Base-by-base conservation (phyloP, 2,888 invertebrate genomes). In the Pyrrhosoma nymphula region DNA sequence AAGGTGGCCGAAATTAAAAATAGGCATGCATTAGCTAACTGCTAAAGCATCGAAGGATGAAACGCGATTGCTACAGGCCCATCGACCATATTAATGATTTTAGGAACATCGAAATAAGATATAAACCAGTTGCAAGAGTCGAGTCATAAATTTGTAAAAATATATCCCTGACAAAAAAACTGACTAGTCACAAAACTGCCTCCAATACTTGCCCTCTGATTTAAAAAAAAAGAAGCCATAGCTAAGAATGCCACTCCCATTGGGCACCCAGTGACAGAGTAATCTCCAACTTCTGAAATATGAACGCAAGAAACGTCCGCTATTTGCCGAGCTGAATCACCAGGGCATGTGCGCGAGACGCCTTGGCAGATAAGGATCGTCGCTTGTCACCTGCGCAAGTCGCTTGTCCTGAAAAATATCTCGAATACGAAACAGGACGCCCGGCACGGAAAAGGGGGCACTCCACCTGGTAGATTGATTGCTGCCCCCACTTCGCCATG, bases 381-480 rank as follows among this genome's bases (percentile, higher is more conserved):
- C 63, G 63, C 91, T 35, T 63, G 82, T 35, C 35, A 30, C 63
- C 91, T 35, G 18, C 69, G 93, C 82, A 14, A 26, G 39, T 23
- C 88, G 88, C 39, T n/a, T 26, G 55, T 12, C 47, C 55, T 93
- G 63, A 93, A 93, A 93, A 93, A 93, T 69, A 47, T 93, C 93
- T 47, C 47, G 39, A 75, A 69, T n/a, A 47, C 75, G 82, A 82
- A 35, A 35, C 82, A 35, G 82, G n/a, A 35, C 82, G 35, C n/a
- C n/a, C 69, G 12, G 26, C 30, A 82, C 6, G 20, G n/a, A 82
- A 14, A 35, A 35, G 35, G 26, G 82, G 6, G 82, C 30, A 12
- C 30, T 82, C 35, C 82, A 82, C 20, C 69, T 2, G 69, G 69
- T n/a, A 26, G 26, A 69, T 82, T 30, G 82, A 82, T 14, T 30